Evolutionary conservation across 2,113 vertebrate genomes (phyloP).

Genomic region (Taurulus bubalis): DNA sequence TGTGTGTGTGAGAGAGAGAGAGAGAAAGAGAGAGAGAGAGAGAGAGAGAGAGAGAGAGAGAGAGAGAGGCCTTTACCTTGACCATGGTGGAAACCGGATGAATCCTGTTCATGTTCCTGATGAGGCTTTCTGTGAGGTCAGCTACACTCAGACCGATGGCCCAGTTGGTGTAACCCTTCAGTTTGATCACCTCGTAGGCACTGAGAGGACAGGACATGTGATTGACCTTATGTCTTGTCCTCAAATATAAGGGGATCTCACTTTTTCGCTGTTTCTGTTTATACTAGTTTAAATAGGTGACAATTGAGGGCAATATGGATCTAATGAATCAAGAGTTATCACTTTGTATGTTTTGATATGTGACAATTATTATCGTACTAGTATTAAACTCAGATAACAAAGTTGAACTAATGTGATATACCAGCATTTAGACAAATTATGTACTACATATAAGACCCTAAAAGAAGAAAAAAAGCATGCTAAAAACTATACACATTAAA

Average conservation of each 20-base stretch:
- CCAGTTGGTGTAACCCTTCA: constrained; percentile 99
- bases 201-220: constrained; percentile 74
- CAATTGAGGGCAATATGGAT: neutral
- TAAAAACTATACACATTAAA: neutral
- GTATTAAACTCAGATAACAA: neutral
- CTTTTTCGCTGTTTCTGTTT: neutral
- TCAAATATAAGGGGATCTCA: neutral
- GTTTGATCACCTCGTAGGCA: constrained; percentile 97
- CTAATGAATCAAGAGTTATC: neutral
- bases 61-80: constrained; percentile 90
- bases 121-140: constrained; percentile 91
- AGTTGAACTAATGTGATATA: neutral
- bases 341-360: neutral
- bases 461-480: no score
- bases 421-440: neutral
- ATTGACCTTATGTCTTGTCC: neutral
- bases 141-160: constrained; percentile 97
- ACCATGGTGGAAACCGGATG: constrained; percentile 97
- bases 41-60: no score
- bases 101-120: constrained; percentile 91
- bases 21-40: no score
- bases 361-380: neutral
- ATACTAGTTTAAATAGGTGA: neutral
- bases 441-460: neutral
- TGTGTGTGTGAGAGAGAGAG: no score